Evolutionary conservation across 2,888 invertebrate species (phyloP), one percentile per base, ranked within the genome.

Genomic region (Drosophila engyochracea): DNA sequence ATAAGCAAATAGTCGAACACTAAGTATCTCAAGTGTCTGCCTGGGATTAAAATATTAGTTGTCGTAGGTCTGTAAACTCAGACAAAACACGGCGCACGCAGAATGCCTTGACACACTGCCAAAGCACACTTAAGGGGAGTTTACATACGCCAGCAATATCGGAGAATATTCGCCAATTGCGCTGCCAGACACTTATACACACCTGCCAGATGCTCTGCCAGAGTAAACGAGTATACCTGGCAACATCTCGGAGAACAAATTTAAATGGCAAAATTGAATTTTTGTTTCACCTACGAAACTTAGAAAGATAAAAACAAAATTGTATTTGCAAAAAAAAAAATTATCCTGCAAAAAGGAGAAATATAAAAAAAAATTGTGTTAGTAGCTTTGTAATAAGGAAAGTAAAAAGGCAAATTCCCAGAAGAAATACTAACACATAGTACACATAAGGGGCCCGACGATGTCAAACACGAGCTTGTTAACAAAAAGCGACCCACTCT

Each of bases 31-130:
- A 57, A 72, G 57, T 54, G 31, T 7, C 37, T n/a, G 53, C 12
- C 31, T 55, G 30, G 22, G 25, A 60, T 60, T 62, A 51, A 57
- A 60, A 35, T 68, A 31, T 59, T 60, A 35, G 59, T 63, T 78
- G 44, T 28, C 58, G 44, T 51, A 59, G 62, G 68, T 59, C 69
- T 39, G 44, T n/a, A 39, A 65, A 54, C 31, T 33, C 16, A 53
- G 28, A 37, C 54, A 44, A 47, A 52, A 28, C 37, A 5, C 7
- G 47, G 16, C 22, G 47, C 22, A 25, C 9, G 47, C 9, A 22
- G 22, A 25, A 25, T 39, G 39, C 39, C 39, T 57, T 57, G 57
- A 39, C 57, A 57, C 57, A 55, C 47, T 22, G 7, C 47, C 4
- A 22, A 14, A 22, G 47, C 22, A 16, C 47, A 25, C 22, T 4